Conservation (phyloP, 2,888 invertebrate genomes). For the Drosophila buzzatii region DNA sequence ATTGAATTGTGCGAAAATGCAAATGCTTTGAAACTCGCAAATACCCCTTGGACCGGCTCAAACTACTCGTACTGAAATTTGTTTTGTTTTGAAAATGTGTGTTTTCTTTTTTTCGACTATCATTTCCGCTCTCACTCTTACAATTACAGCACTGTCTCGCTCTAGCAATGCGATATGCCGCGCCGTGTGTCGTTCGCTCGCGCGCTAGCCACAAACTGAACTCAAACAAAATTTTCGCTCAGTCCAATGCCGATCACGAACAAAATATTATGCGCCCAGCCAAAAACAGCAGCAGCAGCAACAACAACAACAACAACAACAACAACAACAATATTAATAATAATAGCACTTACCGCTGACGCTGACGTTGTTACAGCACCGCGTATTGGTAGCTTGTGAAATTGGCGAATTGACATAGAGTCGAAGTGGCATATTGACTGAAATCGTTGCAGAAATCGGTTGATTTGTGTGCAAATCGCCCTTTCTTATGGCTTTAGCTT, state of each 20-base stretch:
- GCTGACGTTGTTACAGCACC: slow-evolving; percentile 64
- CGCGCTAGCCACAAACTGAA: slow-evolving; percentile 66
- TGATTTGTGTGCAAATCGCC: slow-evolving; percentile 52
- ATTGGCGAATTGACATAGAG: slow-evolving; percentile 19
- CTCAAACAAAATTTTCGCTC: slow-evolving; percentile 46
- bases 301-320: slow-evolving; percentile 30
- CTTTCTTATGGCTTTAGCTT: slow-evolving; percentile 17
- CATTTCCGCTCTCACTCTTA: slow-evolving; percentile 30
- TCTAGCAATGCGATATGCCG: slow-evolving; percentile 34
- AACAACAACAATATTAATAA: slow-evolving; percentile 29
- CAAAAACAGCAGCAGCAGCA: slow-evolving; percentile 37
- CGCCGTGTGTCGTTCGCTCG: slow-evolving; percentile 65
- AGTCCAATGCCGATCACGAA: slow-evolving; percentile 71
- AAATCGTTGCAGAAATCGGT: slow-evolving; percentile 23
- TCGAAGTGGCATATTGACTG: slow-evolving; percentile 26
- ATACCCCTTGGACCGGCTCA: slow-evolving; percentile 1
- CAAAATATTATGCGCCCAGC: slow-evolving; percentile 46
- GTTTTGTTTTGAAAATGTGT: slow-evolving; percentile 9
- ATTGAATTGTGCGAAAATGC: slow-evolving; percentile 15
- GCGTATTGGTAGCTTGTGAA: slow-evolving; percentile 24
- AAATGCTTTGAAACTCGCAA: slow-evolving; percentile 11
- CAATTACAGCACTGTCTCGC: slow-evolving; percentile 24
- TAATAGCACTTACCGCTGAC: slow-evolving; percentile 52
- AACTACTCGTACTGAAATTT: slow-evolving; percentile 8
- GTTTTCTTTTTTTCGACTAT: slow-evolving; percentile 17